Evolutionary conservation across 2,888 invertebrate genomes (phyloP).

Genomic region (Agriopis leucophaearia): DNA sequence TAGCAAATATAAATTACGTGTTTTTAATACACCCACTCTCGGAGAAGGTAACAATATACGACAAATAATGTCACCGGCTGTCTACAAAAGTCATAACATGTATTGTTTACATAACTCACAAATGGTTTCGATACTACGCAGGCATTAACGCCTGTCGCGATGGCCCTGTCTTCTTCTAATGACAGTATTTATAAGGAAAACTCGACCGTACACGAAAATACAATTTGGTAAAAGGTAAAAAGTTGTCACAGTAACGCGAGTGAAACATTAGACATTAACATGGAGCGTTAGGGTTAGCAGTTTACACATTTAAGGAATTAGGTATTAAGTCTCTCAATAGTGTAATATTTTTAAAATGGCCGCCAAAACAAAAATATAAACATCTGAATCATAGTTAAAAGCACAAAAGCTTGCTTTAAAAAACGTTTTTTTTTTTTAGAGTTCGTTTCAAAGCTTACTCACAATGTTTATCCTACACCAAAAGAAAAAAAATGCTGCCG

Average conservation of each 20-base stretch:
- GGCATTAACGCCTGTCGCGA: slow-evolving; percentile 82
- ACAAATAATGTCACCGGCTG: slow-evolving; percentile 52
- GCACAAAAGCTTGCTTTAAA: too few relatives aligned
- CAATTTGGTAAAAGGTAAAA: slow-evolving; percentile 84
- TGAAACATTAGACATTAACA: slow-evolving; percentile 81
- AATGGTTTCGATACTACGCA: slow-evolving; percentile 75
- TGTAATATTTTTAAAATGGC: too few relatives aligned
- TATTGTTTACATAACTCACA: slow-evolving; percentile 74
- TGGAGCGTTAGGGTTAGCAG: slow-evolving; percentile 52
- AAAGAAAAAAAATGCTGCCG: too few relatives aligned
- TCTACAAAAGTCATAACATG: slow-evolving; percentile 64
- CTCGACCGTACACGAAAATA: slow-evolving; percentile 84
- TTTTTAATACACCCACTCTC: slow-evolving; percentile 2
- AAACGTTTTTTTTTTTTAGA: too few relatives aligned
- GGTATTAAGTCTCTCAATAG: too few relatives aligned
- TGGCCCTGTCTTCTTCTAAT: slow-evolving; percentile 78
- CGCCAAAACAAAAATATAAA: too few relatives aligned
- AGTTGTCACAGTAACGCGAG: slow-evolving; percentile 83
- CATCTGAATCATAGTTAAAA: too few relatives aligned
- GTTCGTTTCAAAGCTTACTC: too few relatives aligned
- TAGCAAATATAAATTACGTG: not conserved
- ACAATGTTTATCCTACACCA: too few relatives aligned
- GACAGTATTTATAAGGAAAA: slow-evolving; percentile 86
- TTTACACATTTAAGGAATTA: slow-evolving; percentile 18
- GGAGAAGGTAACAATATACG: slow-evolving; percentile 30